phyloP scores from a whole-genome alignment of 2,113 vertebrate genomes.

The Probosciger aterrimus region DNA sequence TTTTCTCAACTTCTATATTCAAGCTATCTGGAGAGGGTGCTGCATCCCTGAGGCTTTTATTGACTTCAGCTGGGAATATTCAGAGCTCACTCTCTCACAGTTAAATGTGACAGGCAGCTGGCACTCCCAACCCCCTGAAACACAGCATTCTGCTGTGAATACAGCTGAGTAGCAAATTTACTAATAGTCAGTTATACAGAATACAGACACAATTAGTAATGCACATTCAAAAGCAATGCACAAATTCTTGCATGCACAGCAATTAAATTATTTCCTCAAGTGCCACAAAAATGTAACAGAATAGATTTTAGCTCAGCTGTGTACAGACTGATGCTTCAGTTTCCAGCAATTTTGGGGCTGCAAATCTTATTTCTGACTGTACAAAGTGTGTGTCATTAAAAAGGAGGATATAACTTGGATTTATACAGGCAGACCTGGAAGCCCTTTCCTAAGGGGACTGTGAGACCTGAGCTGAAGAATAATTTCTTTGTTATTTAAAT shows the following conservation, averaged over 20 bases:
- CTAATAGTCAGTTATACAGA: background rate
- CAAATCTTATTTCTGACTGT: background rate
- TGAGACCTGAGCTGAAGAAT: background rate
- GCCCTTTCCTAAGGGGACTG: background rate
- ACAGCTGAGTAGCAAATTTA: background rate
- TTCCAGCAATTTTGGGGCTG: background rate
- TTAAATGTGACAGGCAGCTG: background rate
- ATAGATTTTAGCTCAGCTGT: background rate
- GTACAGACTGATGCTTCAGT: background rate
- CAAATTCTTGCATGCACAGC: background rate
- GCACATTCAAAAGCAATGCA: background rate
- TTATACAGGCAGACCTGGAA: conserved; percentile 22
- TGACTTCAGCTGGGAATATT: conserved; percentile 54
- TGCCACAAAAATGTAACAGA: background rate
- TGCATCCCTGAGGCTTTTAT: background rate
- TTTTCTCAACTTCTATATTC: background rate
- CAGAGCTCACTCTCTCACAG: conserved; percentile 7
- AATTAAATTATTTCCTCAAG: background rate
- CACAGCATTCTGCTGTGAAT: conserved; percentile 12
- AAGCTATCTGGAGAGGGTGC: background rate
- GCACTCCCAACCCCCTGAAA: background rate
- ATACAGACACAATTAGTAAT: background rate
- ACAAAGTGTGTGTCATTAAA: background rate
- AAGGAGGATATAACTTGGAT: conserved; percentile 5
- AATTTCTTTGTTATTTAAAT: conserved; percentile 20